Conservation (phyloP, 2,888 invertebrate genomes). For the Leptinotarsa tumamoca region DNA sequence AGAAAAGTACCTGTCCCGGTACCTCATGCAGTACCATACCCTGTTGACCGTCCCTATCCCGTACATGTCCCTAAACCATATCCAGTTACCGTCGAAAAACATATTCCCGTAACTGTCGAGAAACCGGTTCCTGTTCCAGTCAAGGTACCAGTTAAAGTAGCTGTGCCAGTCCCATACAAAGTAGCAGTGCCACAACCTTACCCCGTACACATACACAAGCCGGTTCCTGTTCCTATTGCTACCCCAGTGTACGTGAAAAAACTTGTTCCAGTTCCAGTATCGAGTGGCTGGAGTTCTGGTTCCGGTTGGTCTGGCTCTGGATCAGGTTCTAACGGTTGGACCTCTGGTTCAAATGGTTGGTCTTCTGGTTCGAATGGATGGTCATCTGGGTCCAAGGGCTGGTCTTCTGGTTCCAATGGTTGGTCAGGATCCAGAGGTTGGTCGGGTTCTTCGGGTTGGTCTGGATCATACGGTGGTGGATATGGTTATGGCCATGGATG, state of each 20-base stretch:
- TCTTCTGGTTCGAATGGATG: not conserved
- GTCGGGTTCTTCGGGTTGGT: constrained; percentile 4
- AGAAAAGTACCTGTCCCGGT: constrained; percentile 68
- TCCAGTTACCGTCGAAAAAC: constrained; percentile 69
- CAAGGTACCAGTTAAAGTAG: constrained; percentile 65
- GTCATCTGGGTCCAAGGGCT: not conserved
- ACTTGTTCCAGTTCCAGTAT: constrained; percentile 45
- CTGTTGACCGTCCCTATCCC: constrained; percentile 68
- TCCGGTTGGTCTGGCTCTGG: constrained; percentile 33
- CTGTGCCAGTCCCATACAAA: constrained; percentile 61
- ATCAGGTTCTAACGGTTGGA: constrained; percentile 24
- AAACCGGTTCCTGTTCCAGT: constrained; percentile 68
- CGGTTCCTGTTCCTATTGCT: constrained; percentile 68
- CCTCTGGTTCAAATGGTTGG: constrained; percentile 13
- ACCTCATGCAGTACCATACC: constrained; percentile 64
- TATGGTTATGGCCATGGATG: constrained; percentile 7
- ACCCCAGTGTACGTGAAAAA: constrained; percentile 63
- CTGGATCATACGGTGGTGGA: not conserved
- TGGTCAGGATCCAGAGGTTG: constrained; percentile 11
- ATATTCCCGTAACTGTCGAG: constrained; percentile 69
- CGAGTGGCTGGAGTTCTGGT: constrained; percentile 31
- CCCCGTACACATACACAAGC: constrained; percentile 67
- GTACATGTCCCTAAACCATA: constrained; percentile 68
- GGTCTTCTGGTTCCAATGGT: not conserved
- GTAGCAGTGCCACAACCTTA: constrained; percentile 61